phyloP scores from a whole-genome alignment of 2,888 invertebrate species.

The Mechanitis mazaeus region DNA sequence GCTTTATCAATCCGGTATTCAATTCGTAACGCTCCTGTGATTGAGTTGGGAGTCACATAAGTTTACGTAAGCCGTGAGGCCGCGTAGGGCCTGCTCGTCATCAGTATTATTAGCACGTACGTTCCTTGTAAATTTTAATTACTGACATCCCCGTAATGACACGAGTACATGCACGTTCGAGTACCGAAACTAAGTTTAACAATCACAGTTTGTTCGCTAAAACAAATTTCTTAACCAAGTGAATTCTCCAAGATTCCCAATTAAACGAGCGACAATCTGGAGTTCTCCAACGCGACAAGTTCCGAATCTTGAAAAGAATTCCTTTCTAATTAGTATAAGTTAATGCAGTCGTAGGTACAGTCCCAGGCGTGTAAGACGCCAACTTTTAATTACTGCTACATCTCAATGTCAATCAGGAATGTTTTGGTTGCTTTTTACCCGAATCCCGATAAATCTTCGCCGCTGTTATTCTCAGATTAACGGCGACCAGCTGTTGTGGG shows the following conservation, averaged over 20 bases:
- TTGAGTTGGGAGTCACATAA: slow-evolving; percentile 31
- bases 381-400: slow-evolving; percentile 67
- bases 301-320: slow-evolving; percentile 73
- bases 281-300: slow-evolving; percentile 54
- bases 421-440: slow-evolving; percentile 40
- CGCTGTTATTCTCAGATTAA: slow-evolving; percentile 44
- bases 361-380: slow-evolving; percentile 36
- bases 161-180: slow-evolving; percentile 24
- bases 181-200: slow-evolving; percentile 42
- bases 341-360: slow-evolving; percentile 62
- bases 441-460: slow-evolving; percentile 34
- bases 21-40: slow-evolving; percentile 27
- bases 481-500: slow-evolving; percentile 43
- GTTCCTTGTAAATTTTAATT: slow-evolving; percentile 38
- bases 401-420: slow-evolving; percentile 47
- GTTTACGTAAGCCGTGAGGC: slow-evolving; percentile 24
- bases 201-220: slow-evolving; percentile 49
- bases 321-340: slow-evolving; percentile 72
- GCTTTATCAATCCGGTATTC: slow-evolving; percentile 32
- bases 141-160: slow-evolving; percentile 28
- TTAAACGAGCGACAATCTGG: slow-evolving; percentile 70
- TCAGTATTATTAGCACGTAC: slow-evolving; percentile 45
- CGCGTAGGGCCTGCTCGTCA: slow-evolving; percentile 22
- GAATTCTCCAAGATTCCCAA: slow-evolving; percentile 72
- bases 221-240: slow-evolving; percentile 63